Base-by-base conservation (phyloP, 2,113 vertebrate genomes). In the Cheirogaleus medius region DNA sequence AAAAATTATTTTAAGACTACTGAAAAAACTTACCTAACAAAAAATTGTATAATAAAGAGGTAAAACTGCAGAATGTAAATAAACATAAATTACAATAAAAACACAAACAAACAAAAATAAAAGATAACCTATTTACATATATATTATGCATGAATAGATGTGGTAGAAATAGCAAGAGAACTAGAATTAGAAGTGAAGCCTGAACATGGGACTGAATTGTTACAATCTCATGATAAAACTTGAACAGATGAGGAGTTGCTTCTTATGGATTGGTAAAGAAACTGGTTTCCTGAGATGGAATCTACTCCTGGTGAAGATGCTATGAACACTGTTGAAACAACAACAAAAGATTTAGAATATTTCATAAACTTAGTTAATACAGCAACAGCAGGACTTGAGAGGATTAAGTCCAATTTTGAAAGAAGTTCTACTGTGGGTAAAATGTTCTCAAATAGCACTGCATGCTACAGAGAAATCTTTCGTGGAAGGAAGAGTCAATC, bases 61-160 rank as follows among this genome's bases (percentile, higher is more conserved):
- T 39, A 85, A 4, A 37, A 23, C 29, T 96, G 18, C 80, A 54
- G 25, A 84, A 91, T 66, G 6, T 47, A 95, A 90, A 87, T 83
- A 91, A 93, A 94, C 29, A 94, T 17, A 60, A 89, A 74, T 39
- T 90, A 90, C 8, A 93, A 78, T 54, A 91, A 92, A 85, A 92
- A 63, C 20, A 68, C 9, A 60, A 60, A 27, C 64, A n/a, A 77
- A 42, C 64, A 76, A n/a, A 81, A 81, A 73, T 77, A 88, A 88
- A 86, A 90, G 39, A 68, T 54, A 89, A 82, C 60, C 90, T 1
- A 78, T 82, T 88, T 90, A 95, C 13, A 97, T 87, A 95, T 74
- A 68, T 60, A 27, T 60, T 60, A 60, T 60, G 25, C 27, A 11
- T 25, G 25, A 60, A 60, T 60, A 29, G 58, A 60, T 29, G 58